These are phyloP conservation scores for Lacerta viridis DNA, from an alignment of 2,797 vertebrate genomes.

Conservation along the genomic window DNA sequence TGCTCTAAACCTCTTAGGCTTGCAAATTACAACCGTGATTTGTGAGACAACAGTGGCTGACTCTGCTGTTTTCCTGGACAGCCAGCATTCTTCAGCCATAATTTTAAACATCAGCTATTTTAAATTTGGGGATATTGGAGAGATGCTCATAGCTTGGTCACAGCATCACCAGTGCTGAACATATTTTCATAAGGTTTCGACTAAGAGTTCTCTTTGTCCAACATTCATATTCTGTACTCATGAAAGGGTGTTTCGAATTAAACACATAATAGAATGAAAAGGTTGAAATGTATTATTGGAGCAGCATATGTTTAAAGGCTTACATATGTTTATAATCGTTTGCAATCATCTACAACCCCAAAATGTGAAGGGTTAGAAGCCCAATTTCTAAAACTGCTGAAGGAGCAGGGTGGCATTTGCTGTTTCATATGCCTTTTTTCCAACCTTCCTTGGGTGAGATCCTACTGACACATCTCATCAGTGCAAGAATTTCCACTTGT, in stretches of 20 bases:
- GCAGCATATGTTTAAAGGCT: neutral
- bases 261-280: neutral
- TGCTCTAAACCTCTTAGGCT: slow-evolving; percentile 21
- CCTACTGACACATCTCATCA: neutral
- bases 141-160: neutral
- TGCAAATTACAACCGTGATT: slow-evolving; percentile 25
- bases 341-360: neutral
- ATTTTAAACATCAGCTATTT: slow-evolving; percentile 36
- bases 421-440: neutral
- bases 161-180: neutral
- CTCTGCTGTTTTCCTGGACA: slow-evolving; percentile 18
- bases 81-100: slow-evolving; percentile 24
- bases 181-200: neutral
- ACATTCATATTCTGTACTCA: slow-evolving; percentile 7
- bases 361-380: neutral
- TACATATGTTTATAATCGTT: neutral
- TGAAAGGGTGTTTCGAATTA: neutral
- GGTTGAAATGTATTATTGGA: neutral
- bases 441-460: neutral
- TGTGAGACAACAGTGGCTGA: slow-evolving; percentile 23
- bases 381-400: neutral
- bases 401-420: neutral
- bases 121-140: neutral
- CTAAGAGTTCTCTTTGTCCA: neutral
- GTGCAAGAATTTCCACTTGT: no score